phyloP scores from a whole-genome alignment of 2,113 vertebrate genomes.

The Engystomops pustulosus region DNA sequence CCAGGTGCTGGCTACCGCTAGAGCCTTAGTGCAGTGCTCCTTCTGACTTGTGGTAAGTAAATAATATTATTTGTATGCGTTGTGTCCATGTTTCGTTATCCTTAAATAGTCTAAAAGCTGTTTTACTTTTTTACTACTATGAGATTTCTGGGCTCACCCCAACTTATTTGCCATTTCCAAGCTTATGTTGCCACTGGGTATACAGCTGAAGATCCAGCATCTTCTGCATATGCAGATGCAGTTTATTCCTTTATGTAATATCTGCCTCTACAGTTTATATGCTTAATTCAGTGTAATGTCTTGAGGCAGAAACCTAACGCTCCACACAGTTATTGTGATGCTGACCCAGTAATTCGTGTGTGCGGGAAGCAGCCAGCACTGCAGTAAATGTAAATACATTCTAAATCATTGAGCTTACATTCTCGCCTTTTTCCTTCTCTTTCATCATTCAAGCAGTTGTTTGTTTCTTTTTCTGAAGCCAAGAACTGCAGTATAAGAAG shows the following conservation, averaged over 20 bases:
- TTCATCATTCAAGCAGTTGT: slow-evolving; percentile 1
- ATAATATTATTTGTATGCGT: no score
- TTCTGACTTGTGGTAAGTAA: no score
- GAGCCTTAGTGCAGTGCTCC: no score
- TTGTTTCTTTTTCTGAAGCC: slow-evolving; percentile 31
- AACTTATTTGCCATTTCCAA: not conserved
- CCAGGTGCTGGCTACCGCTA: no score
- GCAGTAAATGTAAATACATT: slow-evolving; percentile 22
- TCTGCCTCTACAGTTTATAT: not conserved
- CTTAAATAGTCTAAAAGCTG: no score
- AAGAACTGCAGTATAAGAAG: not conserved
- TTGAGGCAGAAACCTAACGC: not conserved
- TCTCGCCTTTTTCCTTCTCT: not conserved
- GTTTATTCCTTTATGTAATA: not conserved
- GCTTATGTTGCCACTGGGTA: not conserved
- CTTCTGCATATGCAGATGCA: not conserved
- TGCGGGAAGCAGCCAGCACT: not conserved
- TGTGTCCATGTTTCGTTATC: no score
- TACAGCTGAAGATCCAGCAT: slow-evolving; percentile 3
- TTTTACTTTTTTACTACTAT: no score
- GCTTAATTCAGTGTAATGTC: not conserved
- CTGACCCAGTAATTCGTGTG: not conserved
- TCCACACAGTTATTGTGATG: not conserved
- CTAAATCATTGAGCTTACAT: slow-evolving; percentile 25
- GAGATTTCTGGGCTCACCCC: not conserved